Base-by-base conservation (phyloP, 2,888 invertebrate species). In the Busseola fusca region DNA sequence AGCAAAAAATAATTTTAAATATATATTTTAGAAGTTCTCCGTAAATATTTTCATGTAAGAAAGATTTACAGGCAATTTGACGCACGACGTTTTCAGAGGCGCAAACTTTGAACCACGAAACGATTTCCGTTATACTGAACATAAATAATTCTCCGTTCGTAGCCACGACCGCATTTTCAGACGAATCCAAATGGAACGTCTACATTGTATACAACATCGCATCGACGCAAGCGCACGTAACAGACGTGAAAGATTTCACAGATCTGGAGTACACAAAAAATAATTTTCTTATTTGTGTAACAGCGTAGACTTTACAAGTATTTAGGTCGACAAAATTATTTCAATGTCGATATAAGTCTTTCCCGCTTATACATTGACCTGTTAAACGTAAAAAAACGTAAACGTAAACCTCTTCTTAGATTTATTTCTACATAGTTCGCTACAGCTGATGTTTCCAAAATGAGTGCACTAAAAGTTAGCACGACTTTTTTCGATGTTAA, bases 191-290 rank as follows among this genome's bases (percentile, higher is more conserved):
- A 54, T 58, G 42, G 27, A 64, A 56, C 27, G 21, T 68, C 27
- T 60, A 30, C n/a, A 50, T 42, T 71, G 40, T 66, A 67, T 48
- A 60, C 52, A 66, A 66, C 27, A 30, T 50, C 34, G 42, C 37
- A 57, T 71, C 64, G 58, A 56, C 64, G 64, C 52, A 62, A 67
- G 30, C 50, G 27, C 56, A 67, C 62, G 64, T 40, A 69, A 69
- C 21, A 48, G 63, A 56, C 21, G 52, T 66, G 21, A 54, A 64
- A 65, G 37, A 30, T 76, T 77, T 75, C 76, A 83, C 83, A 81
- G 76, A 81, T 82, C 75, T 84, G 57, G 75, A 83, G 74, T 76
- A 78, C 59, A 72, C 78, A 69, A 67, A 73, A 73, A 84, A 75
- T 62, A 58, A 80, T 84, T 37, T 64, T 69, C 65, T 63, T 64